Percentiles rank a stretch among this genome's conserved stretches.
These are phyloP conservation scores for Scolopax mira DNA, from an alignment of 2,113 vertebrate genomes.

Conservation along the genomic window DNA sequence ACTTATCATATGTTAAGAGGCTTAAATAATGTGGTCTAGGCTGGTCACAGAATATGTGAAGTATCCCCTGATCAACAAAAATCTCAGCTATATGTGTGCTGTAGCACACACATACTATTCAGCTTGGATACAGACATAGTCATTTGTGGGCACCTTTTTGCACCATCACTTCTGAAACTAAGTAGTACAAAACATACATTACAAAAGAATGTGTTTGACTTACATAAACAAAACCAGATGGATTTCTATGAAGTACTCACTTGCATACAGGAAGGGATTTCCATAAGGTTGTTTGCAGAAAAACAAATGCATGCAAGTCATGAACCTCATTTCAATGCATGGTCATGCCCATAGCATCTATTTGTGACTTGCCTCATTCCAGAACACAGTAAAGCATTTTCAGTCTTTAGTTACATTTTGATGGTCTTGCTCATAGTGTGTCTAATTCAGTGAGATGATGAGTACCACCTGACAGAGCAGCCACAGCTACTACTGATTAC, in stretches of 20 bases:
- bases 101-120: not conserved
- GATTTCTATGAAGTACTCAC: not conserved
- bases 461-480: not conserved
- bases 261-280: not conserved
- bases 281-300: not conserved
- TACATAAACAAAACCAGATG: not conserved
- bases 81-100: not conserved
- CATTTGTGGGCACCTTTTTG: not conserved
- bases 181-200: not conserved
- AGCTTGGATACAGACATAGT: not conserved
- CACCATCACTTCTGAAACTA: not conserved
- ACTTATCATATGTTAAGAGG: not conserved
- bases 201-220: not conserved
- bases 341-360: rapidly evolving
- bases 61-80: not conserved
- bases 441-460: not conserved
- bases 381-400: not conserved
- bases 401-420: not conserved
- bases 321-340: not conserved
- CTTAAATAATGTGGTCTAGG: not conserved
- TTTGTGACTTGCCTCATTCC: not conserved
- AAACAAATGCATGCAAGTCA: not conserved
- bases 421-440: not conserved
- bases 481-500: not conserved
- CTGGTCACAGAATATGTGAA: not conserved